These are phyloP conservation scores for Thumatha senex DNA, from an alignment of 2,888 invertebrate genomes.

Conservation along the genomic window DNA sequence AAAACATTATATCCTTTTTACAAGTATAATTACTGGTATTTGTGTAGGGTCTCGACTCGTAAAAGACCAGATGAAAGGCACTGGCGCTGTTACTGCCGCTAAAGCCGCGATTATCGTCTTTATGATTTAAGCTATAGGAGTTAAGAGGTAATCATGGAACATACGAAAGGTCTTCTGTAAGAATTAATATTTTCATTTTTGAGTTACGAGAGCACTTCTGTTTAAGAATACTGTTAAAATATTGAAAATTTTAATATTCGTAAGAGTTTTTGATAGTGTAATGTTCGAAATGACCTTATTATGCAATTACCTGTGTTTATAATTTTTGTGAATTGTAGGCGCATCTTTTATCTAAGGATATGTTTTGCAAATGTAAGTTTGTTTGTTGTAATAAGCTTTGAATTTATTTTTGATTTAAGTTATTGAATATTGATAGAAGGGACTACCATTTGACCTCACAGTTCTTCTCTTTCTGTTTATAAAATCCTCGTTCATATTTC, in stretches of 20 bases:
- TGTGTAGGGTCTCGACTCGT: constrained; percentile 49
- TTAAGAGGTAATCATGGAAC: constrained; percentile 19
- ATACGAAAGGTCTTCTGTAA: constrained; percentile 14
- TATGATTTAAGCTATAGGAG: constrained; percentile 42
- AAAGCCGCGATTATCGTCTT: constrained; percentile 57
- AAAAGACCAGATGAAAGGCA: constrained; percentile 56
- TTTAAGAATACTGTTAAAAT: background rate
- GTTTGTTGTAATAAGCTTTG: no score
- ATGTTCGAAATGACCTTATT: background rate
- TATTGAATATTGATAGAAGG: no score
- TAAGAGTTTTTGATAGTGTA: background rate
- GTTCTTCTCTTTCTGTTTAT: no score
- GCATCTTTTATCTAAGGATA: no score
- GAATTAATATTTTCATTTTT: constrained; percentile 20
- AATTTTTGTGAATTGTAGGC: no score
- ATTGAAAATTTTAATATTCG: constrained; percentile 12
- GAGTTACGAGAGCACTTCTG: constrained; percentile 8
- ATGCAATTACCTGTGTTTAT: background rate
- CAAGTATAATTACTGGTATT: constrained; percentile 58
- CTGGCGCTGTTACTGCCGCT: constrained; percentile 55
- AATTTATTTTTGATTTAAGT: no score
- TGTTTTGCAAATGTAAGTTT: no score
- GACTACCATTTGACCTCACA: no score
- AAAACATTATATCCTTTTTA: constrained; percentile 46
- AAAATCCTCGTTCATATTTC: no score